A percentile compares a stretch with the other conserved stretches of the same genome.
phyloP scores from a whole-genome alignment of 2,888 invertebrate genomes.

The Watsonalla binaria region DNA sequence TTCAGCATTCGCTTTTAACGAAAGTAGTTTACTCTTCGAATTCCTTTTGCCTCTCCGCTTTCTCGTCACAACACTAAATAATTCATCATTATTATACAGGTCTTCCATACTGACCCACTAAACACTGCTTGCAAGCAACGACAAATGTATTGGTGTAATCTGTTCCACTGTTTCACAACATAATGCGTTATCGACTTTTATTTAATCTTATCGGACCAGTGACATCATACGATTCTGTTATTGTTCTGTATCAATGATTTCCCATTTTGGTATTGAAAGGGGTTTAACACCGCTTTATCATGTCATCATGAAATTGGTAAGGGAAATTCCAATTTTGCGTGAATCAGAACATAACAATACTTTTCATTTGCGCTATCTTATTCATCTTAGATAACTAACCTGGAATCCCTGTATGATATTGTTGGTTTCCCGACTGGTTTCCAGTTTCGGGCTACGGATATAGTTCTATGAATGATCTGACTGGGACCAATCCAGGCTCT shows the following conservation, averaged over 20 bases:
- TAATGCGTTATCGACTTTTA: background rate
- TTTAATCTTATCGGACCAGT: conserved; percentile 4
- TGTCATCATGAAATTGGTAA: background rate
- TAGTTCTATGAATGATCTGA: too few species aligned
- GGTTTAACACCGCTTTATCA: too few species aligned
- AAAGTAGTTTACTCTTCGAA: background rate
- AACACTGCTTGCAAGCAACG: background rate
- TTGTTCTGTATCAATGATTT: background rate
- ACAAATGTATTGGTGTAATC: background rate
- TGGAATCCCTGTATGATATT: too few species aligned
- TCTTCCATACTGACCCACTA: background rate
- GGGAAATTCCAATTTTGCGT: too few species aligned
- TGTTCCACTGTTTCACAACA: background rate
- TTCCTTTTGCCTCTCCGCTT: background rate
- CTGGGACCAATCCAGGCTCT: too few species aligned
- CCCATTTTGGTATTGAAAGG: background rate
- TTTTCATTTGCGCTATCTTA: too few species aligned
- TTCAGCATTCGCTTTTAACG: background rate
- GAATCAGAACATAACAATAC: too few species aligned
- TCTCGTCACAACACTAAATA: background rate
- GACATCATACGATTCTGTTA: conserved; percentile 4
- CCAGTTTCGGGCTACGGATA: too few species aligned
- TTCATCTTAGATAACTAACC: too few species aligned
- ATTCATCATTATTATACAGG: background rate
- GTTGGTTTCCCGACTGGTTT: too few species aligned